Evolutionary conservation across 1,140 invertebrate species (phyloP).

Genomic region (Ceratosolen solmsi): DNA sequence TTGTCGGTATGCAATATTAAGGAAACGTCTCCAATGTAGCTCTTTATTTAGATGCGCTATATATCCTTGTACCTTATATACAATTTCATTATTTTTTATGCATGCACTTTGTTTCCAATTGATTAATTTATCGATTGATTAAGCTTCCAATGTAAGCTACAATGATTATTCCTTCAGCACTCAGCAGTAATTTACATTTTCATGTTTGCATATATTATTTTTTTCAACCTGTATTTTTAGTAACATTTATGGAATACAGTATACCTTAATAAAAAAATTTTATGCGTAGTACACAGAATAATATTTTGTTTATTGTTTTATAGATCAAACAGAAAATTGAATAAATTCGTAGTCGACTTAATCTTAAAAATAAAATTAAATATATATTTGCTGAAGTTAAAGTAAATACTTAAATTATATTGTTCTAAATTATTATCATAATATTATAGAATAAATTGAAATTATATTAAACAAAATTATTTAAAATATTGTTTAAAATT

Average conservation of each 20-base stretch:
- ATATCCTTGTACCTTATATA: conserved; percentile 37
- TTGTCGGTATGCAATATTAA: conserved; percentile 76
- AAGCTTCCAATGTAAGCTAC: conserved; percentile 41
- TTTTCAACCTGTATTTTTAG: conserved; percentile 44
- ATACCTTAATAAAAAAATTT: not conserved
- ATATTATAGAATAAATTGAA: too few species aligned
- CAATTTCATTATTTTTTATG: conserved; percentile 44
- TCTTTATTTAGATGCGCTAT: conserved; percentile 56
- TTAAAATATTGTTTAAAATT: too few species aligned
- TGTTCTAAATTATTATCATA: not conserved
- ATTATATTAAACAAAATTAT: too few species aligned
- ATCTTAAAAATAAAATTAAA: not conserved
- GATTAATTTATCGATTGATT: conserved; percentile 49
- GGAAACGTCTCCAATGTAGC: conserved; percentile 55
- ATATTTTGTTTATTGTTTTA: conserved; percentile 8
- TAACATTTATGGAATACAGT: conserved; percentile 17
- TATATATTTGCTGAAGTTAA: not conserved
- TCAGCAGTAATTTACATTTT: conserved; percentile 45
- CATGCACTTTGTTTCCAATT: conserved; percentile 50
- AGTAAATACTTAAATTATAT: conserved; percentile 4
- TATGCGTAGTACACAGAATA: not conserved
- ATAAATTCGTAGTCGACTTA: too few species aligned
- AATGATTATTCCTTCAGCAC: conserved; percentile 45
- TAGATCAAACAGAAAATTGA: not conserved
- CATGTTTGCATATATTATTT: conserved; percentile 22